phyloP scores from a whole-genome alignment of 2,113 vertebrate genomes.

The Turdus rufiventris region DNA sequence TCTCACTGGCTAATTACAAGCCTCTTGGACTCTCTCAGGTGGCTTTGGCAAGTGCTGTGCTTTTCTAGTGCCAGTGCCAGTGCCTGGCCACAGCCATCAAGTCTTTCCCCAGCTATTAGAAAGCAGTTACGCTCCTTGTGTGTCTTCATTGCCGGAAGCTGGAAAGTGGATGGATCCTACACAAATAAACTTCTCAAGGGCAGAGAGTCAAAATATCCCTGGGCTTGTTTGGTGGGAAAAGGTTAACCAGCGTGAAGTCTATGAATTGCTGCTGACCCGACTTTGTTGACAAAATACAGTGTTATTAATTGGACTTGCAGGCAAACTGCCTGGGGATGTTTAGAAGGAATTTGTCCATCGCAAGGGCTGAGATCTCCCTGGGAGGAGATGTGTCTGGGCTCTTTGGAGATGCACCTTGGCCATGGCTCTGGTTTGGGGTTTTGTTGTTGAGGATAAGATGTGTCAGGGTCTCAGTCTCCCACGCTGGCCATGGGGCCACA shows the following conservation, averaged over 20 bases:
- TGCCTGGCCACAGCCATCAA: neutral
- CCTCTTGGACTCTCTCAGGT: neutral
- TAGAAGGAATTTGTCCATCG: neutral
- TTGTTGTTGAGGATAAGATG: neutral
- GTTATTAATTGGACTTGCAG: constrained; percentile 21
- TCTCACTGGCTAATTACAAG: neutral
- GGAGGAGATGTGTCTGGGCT: neutral
- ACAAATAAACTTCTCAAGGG: constrained; percentile 41
- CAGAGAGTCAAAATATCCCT: constrained; percentile 27
- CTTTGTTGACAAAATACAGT: constrained; percentile 7
- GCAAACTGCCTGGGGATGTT: neutral
- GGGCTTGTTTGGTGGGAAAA: constrained; percentile 17
- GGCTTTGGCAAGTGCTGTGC: constrained; percentile 29
- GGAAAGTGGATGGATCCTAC: neutral
- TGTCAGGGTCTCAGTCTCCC: neutral
- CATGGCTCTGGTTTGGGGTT: neutral
- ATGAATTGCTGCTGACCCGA: neutral
- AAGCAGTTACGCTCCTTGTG: neutral
- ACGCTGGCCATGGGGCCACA: accelerated
- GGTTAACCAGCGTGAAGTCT: constrained; percentile 5
- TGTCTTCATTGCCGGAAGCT: neutral
- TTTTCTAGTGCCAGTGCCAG: neutral
- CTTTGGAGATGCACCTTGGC: neutral
- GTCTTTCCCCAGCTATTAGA: neutral
- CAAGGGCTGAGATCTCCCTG: neutral